These are phyloP conservation scores for Emys orbicularis DNA, from an alignment of 2,797 vertebrate genomes.

Conservation along the genomic window DNA sequence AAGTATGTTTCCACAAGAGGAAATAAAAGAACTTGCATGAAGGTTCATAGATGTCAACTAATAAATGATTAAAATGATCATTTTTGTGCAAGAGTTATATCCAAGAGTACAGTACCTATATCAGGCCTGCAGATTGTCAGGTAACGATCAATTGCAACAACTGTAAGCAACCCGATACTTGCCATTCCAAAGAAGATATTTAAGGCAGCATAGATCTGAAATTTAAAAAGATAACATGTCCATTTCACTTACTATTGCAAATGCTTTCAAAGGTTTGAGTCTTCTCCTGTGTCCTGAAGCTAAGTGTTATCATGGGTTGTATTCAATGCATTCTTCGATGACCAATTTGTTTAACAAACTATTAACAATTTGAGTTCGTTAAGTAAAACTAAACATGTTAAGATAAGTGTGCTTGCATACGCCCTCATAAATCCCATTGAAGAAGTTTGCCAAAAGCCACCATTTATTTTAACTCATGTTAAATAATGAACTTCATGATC, in stretches of 20 bases:
- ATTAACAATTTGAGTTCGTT: background rate
- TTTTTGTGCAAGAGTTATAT: background rate
- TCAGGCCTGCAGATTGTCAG: slow-evolving; percentile 93
- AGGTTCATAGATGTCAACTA: background rate
- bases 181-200: slow-evolving; percentile 99
- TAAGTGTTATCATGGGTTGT: background rate
- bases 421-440: background rate
- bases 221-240: slow-evolving; percentile 35
- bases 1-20: background rate
- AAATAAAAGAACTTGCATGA: background rate
- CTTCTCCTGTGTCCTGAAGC: background rate
- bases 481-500: background rate
- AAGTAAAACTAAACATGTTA: background rate
- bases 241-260: background rate
- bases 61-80: background rate
- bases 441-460: background rate
- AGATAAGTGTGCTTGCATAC: background rate
- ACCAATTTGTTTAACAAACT: background rate
- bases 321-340: background rate
- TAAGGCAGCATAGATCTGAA: slow-evolving; percentile 95
- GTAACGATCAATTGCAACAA: slow-evolving; percentile 94
- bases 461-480: background rate
- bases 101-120: slow-evolving; percentile 83
- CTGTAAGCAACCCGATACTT: slow-evolving; percentile 95
- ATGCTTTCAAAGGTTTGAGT: slow-evolving; percentile 7